Base-by-base conservation (phyloP, 2,113 vertebrate genomes). In the Bambusicola thoracicus region DNA sequence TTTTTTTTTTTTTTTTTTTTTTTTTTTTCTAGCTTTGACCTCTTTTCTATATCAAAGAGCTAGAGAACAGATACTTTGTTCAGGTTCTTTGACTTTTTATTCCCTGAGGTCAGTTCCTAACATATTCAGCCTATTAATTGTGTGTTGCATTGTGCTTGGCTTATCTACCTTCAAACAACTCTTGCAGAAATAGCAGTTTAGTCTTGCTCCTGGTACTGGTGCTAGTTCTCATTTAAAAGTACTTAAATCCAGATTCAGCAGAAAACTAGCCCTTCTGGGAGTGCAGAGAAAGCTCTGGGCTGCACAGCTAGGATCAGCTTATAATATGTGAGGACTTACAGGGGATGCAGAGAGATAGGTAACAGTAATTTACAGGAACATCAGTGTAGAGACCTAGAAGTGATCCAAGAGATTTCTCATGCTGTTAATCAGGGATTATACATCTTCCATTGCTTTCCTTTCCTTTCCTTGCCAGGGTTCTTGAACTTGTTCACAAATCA, bases 131-230 rank as follows among this genome's bases (percentile, higher is more conserved):
- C 11, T 94, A 62, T 91, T 96, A 96, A 92, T 91, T 94, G 77
- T 3, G 2, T 24, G 62, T 87, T 94, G 78, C 81, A 74, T 82
- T 0, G 1, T 85, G 58, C 89, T 90, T 90, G 75, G 75, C 85
- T 94, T 94, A 95, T 92, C 92, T 93, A 83, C 85, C 75, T 95
- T 95, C 81, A 91, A 92, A 85, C 58, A 89, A 87, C 46, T 94
- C n/a, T 84, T 94, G 36, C 72, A 89, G 85, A 55, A 40, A 81
- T 68, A 85, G 87, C 55, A 49, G 69, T 74, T 82, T 81, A 46
- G 17, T 72, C 68, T 34, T 8, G 21, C 55, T 87, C 53, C 44
- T 59, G 27, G 58, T 81, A 81, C 67, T 73, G 59, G 8, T 74
- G 66, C 20, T 76, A 77, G 34, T 66, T 94, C 75, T 94, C 2